Percentiles rank a stretch among this genome's conserved stretches.
Evolutionary conservation across 2,888 invertebrate genomes (phyloP).

Genomic region (Callyntrura sp.): DNA sequence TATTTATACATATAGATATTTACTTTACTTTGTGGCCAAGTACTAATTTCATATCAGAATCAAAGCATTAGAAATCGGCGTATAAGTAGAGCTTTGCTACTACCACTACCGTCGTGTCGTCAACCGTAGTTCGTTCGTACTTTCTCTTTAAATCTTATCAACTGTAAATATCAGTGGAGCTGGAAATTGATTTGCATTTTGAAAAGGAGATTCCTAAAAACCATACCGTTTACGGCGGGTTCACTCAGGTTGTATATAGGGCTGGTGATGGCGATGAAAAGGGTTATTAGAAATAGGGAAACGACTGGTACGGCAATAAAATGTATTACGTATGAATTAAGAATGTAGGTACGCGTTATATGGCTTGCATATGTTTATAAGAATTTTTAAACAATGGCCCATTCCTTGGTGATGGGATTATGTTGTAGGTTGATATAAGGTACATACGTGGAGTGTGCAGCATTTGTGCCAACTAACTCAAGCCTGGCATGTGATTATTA

Average conservation of each 20-base stretch:
- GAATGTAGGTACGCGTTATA: neutral
- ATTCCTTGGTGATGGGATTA: neutral
- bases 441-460: neutral
- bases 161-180: constrained; percentile 64
- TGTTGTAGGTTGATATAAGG: no score
- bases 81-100: neutral
- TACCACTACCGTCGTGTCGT: neutral
- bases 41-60: neutral
- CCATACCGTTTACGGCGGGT: neutral
- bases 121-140: no score
- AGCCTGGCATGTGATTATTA: constrained; percentile 49
- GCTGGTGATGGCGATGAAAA: neutral
- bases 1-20: neutral
- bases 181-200: constrained; percentile 76
- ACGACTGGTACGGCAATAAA: neutral
- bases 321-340: neutral
- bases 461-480: neutral
- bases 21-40: neutral
- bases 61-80: neutral
- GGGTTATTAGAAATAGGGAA: constrained; percentile 2
- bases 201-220: constrained; percentile 40
- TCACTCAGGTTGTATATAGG: no score
- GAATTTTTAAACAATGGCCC: neutral
- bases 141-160: constrained; percentile 57
- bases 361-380: neutral